Conservation (phyloP, 2,113 vertebrate species). For the Sus scrofa region T2T-Sscrofa CM000817.6:127933501-127934000, state of each 20-base stretch:
- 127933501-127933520: not conserved
- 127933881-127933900: not conserved
- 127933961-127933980: not conserved
- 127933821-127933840: constrained; percentile 33
- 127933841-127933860: constrained; percentile 20
- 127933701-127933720: not conserved
- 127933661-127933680: not conserved
- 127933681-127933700: not conserved
- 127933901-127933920: constrained; percentile 36
- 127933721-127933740: not conserved
- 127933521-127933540: not conserved
- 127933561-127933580: not conserved
- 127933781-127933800: not conserved
- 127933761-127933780: not conserved
- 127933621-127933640: not conserved
- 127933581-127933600: not conserved
- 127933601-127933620: constrained; percentile 33
- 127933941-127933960: constrained; percentile 51
- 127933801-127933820: not conserved
- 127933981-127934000: constrained; percentile 67
- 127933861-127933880: constrained; percentile 55
- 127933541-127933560: not conserved
- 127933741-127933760: not conserved
- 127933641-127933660: not conserved
- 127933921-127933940: constrained; percentile 53